Evolutionary conservation across 2,113 vertebrate species (phyloP).

Genomic region (Tetraodon nigroviridis): DNA sequence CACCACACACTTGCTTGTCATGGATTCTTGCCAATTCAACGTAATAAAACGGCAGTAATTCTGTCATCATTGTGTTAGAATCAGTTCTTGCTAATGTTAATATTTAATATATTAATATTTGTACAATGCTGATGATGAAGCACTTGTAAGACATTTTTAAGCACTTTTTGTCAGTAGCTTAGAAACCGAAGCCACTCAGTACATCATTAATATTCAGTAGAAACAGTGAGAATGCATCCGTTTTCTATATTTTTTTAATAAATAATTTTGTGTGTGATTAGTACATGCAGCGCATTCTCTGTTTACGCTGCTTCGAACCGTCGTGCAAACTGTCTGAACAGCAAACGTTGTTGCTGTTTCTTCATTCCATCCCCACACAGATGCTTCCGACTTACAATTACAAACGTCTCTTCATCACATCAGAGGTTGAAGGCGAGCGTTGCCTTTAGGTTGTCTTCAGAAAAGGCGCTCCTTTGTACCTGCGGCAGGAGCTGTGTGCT

Average conservation of each 20-base stretch:
- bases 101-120: constrained; percentile 40
- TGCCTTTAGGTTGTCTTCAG: not conserved
- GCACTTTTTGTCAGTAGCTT: constrained; percentile 25
- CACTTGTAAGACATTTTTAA: constrained; percentile 12
- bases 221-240: constrained; percentile 78
- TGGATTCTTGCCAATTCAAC: constrained; percentile 13
- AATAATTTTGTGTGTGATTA: constrained; percentile 70
- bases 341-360: not conserved
- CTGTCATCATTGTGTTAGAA: constrained; percentile 27
- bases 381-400: not conserved
- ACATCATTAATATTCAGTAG: constrained; percentile 71
- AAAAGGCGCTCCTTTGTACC: constrained; percentile 9
- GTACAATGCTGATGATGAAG: too few species aligned
- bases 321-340: not conserved
- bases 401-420: not conserved
- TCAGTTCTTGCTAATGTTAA: constrained; percentile 21
- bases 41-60: constrained; percentile 27
- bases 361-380: not conserved
- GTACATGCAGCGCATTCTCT: constrained; percentile 18
- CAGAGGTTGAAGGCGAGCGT: not conserved
- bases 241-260: constrained; percentile 88
- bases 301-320: not conserved
- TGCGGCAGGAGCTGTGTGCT: constrained; percentile 7
- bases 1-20: not conserved
- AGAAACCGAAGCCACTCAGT: constrained; percentile 72